Conservation (phyloP, 2,797 vertebrate species). For the Spatula clypeata region DNA sequence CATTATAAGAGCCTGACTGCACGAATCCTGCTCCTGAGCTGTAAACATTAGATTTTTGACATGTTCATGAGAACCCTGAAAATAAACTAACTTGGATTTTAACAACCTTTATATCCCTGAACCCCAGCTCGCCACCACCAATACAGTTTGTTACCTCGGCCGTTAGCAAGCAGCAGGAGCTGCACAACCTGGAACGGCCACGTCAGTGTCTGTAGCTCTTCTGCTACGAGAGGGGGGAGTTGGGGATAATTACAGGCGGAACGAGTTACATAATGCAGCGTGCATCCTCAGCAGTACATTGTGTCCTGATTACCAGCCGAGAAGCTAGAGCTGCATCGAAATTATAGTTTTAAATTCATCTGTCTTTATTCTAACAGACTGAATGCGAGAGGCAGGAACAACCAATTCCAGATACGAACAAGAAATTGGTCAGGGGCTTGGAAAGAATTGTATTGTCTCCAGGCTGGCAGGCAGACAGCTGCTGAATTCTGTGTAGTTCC, state of each 20-base stretch:
- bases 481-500: background rate
- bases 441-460: conserved; percentile 32
- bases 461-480: conserved; percentile 32
- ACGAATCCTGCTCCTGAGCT: background rate
- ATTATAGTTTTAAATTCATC: conserved; percentile 61
- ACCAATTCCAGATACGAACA: conserved; percentile 10
- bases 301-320: conserved; percentile 73
- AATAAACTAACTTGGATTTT: conserved; percentile 56
- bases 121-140: background rate
- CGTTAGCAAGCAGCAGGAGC: background rate
- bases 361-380: background rate
- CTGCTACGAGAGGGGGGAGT: conserved; percentile 66
- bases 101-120: background rate
- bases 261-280: conserved; percentile 75
- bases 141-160: background rate
- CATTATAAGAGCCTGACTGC: background rate
- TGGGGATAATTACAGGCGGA: conserved; percentile 81
- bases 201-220: conserved; percentile 56
- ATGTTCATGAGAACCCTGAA: background rate
- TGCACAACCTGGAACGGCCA: background rate
- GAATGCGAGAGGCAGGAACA: conserved; percentile 2
- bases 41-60: background rate
- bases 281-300: conserved; percentile 74
- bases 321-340: conserved; percentile 67
- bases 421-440: conserved; percentile 14